phyloP scores from a whole-genome alignment of 2,888 invertebrate species.

The Aricia artaxerxes region DNA sequence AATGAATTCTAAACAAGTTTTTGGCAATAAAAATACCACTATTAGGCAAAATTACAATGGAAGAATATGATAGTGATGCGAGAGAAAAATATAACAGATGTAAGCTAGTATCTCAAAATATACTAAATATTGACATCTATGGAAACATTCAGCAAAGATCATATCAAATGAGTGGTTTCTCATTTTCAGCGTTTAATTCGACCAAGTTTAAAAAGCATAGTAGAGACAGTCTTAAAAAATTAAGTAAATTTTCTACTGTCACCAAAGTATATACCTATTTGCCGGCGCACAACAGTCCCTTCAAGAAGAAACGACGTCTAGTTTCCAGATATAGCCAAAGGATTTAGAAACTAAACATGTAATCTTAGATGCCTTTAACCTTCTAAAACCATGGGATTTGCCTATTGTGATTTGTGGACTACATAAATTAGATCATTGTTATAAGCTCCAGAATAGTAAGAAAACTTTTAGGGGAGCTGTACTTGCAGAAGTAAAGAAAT shows the following conservation, averaged over 20 bases:
- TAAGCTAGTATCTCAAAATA: constrained; percentile 43
- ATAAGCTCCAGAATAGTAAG: no score
- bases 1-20: no score
- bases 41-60: neutral
- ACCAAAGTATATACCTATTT: constrained; percentile 51
- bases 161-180: neutral
- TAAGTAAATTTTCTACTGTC: constrained; percentile 47
- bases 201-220: neutral
- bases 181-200: constrained; percentile 36
- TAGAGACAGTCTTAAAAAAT: constrained; percentile 39
- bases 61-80: neutral
- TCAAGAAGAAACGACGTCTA: constrained; percentile 42
- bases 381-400: no score
- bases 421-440: no score
- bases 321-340: neutral
- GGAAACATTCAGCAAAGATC: constrained; percentile 46
- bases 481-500: neutral
- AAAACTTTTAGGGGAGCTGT: no score
- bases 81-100: constrained; percentile 49
- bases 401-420: no score
- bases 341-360: neutral
- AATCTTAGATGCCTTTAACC: neutral
- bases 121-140: constrained; percentile 57
- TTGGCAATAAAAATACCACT: no score
- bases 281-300: constrained; percentile 52